Base-by-base conservation (phyloP, 2,113 vertebrate genomes). In the Aspidoscelis tigris region DNA sequence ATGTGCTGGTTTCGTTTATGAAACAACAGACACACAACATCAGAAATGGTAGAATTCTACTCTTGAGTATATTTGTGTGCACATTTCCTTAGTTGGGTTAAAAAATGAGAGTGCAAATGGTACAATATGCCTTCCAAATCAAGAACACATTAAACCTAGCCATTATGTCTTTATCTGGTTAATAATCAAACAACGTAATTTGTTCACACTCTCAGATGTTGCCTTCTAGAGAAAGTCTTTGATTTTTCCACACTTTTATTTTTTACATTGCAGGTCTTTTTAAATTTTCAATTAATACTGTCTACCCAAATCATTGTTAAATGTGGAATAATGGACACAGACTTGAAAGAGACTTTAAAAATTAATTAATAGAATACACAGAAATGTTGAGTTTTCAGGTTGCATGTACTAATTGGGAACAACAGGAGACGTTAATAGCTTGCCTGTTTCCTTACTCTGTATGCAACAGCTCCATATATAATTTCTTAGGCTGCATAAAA, bases 21-120 rank as follows among this genome's bases (percentile, higher is more conserved):
- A 85, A 85, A 82, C 68, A 82, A 82, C 64, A 64, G 50, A 75
- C 21, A 22, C 76, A n/a, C 41, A 80, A 61, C 71, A 80, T 76
- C 20, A 47, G 47, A 80, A 76, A 75, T 50, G n/a, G 5, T 50
- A 72, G 76, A 47, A 41, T 44, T 84, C 12, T 44, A 76, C 4
- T 87, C 78, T 68, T 14, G 50, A 74, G 68, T 7, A 2, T 75
- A 82, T 1, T 33, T 50, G 81, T 41, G 76, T 79, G 78, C 10
- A 0, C 41, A 0, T 44, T 24, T 0, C 1, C 21, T 73, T 7
- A 9, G 26, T 0, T 1, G 71, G 3, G 1, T 64, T 68, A 81
- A 20, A 84, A 44, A 70, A 5, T 5, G 76, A 41, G 72, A 24
- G 22, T 44, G 39, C 26, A 79, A 55, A 58, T n/a, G 26, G 20